Percentiles rank a stretch among this genome's conserved stretches.
phyloP scores from a whole-genome alignment of 1,140 invertebrate genomes.

The Parasteatoda tepidariorum region DNA sequence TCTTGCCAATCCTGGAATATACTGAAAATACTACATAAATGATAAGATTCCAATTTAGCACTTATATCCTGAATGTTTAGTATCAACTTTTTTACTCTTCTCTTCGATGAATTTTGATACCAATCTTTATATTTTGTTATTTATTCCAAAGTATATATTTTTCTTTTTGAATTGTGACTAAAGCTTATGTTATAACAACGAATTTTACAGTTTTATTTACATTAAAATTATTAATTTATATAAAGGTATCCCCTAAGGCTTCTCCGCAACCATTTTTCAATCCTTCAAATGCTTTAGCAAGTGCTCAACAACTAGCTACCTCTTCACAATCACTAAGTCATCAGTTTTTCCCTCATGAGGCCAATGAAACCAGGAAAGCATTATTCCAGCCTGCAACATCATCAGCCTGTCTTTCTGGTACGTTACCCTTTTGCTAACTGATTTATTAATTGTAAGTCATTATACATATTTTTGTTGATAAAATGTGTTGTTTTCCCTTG shows the following conservation, averaged over 20 bases:
- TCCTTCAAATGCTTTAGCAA: constrained; percentile 49
- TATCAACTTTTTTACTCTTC: too few species aligned
- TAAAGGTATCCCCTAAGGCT: constrained; percentile 19
- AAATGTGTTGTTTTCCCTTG: neutral
- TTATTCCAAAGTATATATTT: too few species aligned
- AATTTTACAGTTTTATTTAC: too few species aligned
- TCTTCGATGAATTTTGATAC: too few species aligned
- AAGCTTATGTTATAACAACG: too few species aligned
- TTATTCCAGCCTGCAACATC: neutral
- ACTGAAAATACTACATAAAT: too few species aligned
- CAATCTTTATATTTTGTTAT: too few species aligned
- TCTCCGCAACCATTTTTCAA: constrained; percentile 53
- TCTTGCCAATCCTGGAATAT: too few species aligned
- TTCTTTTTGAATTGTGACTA: too few species aligned
- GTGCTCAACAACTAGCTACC: constrained; percentile 51
- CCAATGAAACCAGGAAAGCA: neutral
- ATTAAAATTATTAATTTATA: too few species aligned
- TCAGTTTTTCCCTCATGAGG: constrained; percentile 36
- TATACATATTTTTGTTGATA: neutral
- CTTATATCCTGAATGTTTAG: too few species aligned
- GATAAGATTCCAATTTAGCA: too few species aligned
- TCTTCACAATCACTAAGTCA: constrained; percentile 19
- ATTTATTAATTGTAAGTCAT: neutral
- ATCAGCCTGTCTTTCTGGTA: constrained; percentile 42
- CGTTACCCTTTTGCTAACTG: neutral